Evolutionary conservation across 2,797 vertebrate genomes (phyloP).

Genomic region (Nothura maculosa): DNA sequence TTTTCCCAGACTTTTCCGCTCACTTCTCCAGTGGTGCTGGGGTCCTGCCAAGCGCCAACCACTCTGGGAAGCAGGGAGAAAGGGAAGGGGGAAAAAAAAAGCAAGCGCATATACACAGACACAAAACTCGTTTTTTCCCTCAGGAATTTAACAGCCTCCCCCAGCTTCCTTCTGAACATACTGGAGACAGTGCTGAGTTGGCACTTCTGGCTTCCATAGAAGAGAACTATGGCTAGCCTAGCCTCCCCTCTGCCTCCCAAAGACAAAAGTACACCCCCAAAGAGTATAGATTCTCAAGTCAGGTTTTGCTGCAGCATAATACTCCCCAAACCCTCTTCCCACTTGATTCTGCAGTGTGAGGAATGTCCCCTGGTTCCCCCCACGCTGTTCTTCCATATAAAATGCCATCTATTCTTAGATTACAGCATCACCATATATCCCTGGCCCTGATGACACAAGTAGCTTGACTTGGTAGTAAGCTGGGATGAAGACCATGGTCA

Average conservation of each 20-base stretch:
- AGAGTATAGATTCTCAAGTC: not conserved
- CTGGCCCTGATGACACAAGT: not conserved
- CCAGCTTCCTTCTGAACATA: slow-evolving; percentile 30
- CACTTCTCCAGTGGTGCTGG: slow-evolving; percentile 66
- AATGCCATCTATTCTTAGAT: not conserved
- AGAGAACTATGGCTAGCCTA: not conserved
- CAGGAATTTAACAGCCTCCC: slow-evolving; percentile 33
- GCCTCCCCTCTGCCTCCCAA: not conserved
- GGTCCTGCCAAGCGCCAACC: slow-evolving; percentile 68
- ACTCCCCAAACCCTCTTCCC: not conserved
- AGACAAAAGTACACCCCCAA: rapidly evolving
- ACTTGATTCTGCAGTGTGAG: not conserved
- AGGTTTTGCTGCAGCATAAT: not conserved
- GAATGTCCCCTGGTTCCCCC: not conserved
- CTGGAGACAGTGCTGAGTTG: slow-evolving; percentile 48
- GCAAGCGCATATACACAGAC: not conserved
- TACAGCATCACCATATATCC: not conserved
- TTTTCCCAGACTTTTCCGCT: slow-evolving; percentile 76
- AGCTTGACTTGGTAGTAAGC: not conserved
- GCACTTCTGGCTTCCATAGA: not conserved
- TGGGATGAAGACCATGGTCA: not conserved
- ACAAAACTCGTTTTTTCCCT: not conserved
- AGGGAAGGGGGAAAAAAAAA: not conserved
- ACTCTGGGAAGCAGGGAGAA: slow-evolving; percentile 58
- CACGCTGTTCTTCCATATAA: not conserved